Percentiles rank a stretch among this genome's conserved stretches.
phyloP scores from a whole-genome alignment of 2,888 invertebrate species.

The Argyresthia albistria region DNA sequence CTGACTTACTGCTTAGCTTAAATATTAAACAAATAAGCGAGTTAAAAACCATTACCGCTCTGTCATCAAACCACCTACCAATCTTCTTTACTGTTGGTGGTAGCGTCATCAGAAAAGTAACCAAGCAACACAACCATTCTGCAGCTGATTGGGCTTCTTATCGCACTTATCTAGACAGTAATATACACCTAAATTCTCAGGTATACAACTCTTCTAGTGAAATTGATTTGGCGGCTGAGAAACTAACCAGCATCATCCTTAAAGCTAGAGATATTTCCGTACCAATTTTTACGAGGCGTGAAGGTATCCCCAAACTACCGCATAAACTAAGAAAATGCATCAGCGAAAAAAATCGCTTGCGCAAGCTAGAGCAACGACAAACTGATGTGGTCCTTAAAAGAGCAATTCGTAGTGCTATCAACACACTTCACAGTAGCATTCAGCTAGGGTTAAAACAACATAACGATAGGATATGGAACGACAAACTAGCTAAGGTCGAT shows the following conservation, averaged over 20 bases:
- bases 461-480: neutral
- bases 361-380: neutral
- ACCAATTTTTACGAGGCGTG: neutral
- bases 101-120: neutral
- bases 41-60: neutral
- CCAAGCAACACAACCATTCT: neutral
- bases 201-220: neutral
- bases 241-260: neutral
- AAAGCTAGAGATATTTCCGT: neutral
- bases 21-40: neutral
- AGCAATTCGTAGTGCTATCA: neutral
- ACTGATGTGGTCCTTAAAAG: neutral
- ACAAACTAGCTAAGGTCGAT: neutral
- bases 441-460: neutral
- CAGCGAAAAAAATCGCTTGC: neutral
- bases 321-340: neutral
- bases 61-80: neutral
- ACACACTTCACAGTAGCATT: neutral
- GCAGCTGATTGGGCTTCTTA: neutral
- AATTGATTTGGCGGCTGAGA: neutral
- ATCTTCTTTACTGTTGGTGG: neutral
- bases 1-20: neutral
- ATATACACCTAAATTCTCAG: neutral
- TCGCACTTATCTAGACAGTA: neutral
- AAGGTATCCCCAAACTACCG: neutral